A percentile compares a stretch with the other conserved stretches of the same genome.
phyloP scores from a whole-genome alignment of 2,113 vertebrate genomes.

The Xenotilapia caudafasciata region DNA sequence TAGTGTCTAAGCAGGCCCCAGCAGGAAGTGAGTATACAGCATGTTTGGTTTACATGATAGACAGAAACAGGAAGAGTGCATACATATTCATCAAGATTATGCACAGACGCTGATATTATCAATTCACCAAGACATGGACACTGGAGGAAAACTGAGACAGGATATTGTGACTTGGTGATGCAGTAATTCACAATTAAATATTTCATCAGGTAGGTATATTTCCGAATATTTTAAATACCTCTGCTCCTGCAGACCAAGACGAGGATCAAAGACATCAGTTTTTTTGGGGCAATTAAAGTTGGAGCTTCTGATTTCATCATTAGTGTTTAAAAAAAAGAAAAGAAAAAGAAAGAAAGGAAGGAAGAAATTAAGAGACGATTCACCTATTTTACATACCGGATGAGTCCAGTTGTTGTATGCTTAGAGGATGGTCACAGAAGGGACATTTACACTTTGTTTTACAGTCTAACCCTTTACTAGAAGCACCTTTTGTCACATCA shows the following conservation, averaged over 20 bases:
- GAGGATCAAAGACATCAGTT: background rate
- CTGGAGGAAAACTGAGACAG: background rate
- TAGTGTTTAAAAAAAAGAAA: background rate
- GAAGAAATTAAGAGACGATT: background rate
- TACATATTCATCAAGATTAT: background rate
- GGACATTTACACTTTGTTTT: background rate
- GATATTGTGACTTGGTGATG: background rate
- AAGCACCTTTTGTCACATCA: background rate
- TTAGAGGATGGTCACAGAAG: background rate
- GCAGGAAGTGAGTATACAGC: background rate
- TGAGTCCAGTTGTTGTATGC: background rate
- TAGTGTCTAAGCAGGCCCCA: conserved; percentile 14
- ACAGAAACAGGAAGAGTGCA: background rate
- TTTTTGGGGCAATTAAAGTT: background rate
- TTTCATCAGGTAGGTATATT: background rate
- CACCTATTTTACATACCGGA: background rate
- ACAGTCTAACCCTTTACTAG: background rate
- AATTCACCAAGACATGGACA: background rate
- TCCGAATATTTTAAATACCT: background rate
- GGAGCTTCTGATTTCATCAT: background rate
- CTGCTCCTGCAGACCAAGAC: background rate
- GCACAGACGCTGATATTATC: background rate
- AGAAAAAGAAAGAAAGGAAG: background rate
- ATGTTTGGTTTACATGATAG: background rate
- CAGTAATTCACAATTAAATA: background rate